phyloP scores from a whole-genome alignment of 2,113 vertebrate genomes.

The Dunckerocampus dactyliophorus region DNA sequence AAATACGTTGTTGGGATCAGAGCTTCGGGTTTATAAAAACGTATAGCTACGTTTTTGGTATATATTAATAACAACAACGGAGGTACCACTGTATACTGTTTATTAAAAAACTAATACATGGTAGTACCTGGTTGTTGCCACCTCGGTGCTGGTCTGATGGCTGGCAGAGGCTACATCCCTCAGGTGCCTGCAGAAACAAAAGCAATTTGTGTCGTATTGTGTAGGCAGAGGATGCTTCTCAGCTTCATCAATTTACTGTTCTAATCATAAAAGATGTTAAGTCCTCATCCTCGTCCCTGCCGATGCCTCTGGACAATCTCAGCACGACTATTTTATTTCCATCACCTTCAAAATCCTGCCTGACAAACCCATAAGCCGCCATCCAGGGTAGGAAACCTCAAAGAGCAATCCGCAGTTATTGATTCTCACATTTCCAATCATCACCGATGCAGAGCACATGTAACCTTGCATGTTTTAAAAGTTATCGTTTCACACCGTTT shows the following conservation, averaged over 20 bases:
- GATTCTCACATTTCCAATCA: slow-evolving; percentile 16
- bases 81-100: no score
- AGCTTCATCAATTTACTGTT: slow-evolving; percentile 6
- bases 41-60: no score
- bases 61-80: no score
- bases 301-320: slow-evolving; percentile 22
- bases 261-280: slow-evolving; percentile 13
- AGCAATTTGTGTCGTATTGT: slow-evolving; percentile 19
- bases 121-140: no score
- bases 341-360: slow-evolving; percentile 13
- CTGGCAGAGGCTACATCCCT: not conserved
- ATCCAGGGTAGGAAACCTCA: slow-evolving; percentile 10
- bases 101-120: no score
- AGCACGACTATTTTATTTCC: slow-evolving; percentile 14
- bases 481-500: not conserved
- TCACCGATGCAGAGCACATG: not conserved
- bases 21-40: no score
- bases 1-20: no score
- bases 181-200: slow-evolving; percentile 15
- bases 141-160: not conserved
- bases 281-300: slow-evolving; percentile 20
- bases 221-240: slow-evolving; percentile 5
- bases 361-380: slow-evolving; percentile 7
- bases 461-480: not conserved
- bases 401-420: slow-evolving; percentile 19